A percentile compares a stretch with the other conserved stretches of the same genome.
These are phyloP conservation scores for Sinocyclocheilus grahami DNA, from an alignment of 2,113 vertebrate species.

Conservation along the genomic window DNA sequence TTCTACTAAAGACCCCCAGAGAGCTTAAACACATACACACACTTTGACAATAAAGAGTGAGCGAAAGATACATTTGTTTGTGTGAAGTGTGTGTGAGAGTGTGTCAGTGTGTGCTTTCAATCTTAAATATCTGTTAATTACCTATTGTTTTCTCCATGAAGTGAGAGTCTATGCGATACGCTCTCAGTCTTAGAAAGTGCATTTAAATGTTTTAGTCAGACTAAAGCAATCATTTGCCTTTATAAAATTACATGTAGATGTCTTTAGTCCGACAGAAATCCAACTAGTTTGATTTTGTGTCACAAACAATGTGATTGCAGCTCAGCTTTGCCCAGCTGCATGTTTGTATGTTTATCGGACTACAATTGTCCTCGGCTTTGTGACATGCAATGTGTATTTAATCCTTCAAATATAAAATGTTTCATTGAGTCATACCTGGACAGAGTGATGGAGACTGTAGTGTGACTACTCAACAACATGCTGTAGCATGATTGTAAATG, in stretches of 20 bases:
- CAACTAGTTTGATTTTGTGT: not conserved
- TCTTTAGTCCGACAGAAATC: not conserved
- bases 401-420: not conserved
- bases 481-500: not conserved
- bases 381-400: not conserved
- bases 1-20: not conserved
- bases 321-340: not conserved
- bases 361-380: not conserved
- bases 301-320: not conserved
- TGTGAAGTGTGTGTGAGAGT: not conserved
- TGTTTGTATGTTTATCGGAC: not conserved
- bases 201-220: not conserved
- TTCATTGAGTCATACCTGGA: not conserved
- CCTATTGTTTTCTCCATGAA: not conserved
- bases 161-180: not conserved
- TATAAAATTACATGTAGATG: no score
- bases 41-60: not conserved
- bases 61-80: not conserved
- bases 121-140: slow-evolving; percentile 5
- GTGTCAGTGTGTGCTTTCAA: not conserved
- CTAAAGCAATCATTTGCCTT: no score
- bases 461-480: not conserved
- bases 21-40: not conserved
- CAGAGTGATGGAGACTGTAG: not conserved
- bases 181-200: not conserved